A percentile compares a stretch with the other conserved stretches of the same genome.
Evolutionary conservation across 2,888 invertebrate genomes (phyloP).

Genomic region (Spisula subtruncata): DNA sequence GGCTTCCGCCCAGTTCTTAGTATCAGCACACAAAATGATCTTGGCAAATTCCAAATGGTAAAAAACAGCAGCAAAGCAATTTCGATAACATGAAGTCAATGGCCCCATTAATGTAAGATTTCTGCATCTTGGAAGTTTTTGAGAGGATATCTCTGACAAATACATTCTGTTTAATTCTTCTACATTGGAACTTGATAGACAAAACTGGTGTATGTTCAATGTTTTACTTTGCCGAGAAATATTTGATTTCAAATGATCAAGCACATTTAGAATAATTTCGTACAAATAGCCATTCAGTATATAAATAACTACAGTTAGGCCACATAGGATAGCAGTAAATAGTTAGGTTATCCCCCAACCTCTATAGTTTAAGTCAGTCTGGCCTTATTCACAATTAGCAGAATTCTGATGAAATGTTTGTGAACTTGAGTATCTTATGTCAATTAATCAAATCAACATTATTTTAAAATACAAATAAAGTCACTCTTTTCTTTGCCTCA

Average conservation of each 20-base stretch:
- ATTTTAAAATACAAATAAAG: too few relatives aligned
- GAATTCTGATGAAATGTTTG: too few relatives aligned
- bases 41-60: background rate
- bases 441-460: too few relatives aligned
- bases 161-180: background rate
- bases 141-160: slow-evolving; percentile 7
- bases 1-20: background rate
- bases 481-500: too few relatives aligned
- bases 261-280: background rate
- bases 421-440: too few relatives aligned
- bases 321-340: too few relatives aligned
- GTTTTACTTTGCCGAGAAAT: too few relatives aligned
- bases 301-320: too few relatives aligned
- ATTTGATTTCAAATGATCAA: background rate
- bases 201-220: background rate
- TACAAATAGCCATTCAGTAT: background rate
- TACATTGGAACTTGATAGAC: background rate
- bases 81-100: slow-evolving; percentile 13
- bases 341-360: too few relatives aligned
- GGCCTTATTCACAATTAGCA: too few relatives aligned
- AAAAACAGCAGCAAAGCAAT: background rate
- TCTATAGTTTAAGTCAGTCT: too few relatives aligned
- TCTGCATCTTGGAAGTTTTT: background rate
- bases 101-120: background rate
- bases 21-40: background rate